A percentile compares a stretch with the other conserved stretches of the same genome.
Conservation (phyloP, 2,888 invertebrate genomes). For the Cheilosia variabilis region DNA sequence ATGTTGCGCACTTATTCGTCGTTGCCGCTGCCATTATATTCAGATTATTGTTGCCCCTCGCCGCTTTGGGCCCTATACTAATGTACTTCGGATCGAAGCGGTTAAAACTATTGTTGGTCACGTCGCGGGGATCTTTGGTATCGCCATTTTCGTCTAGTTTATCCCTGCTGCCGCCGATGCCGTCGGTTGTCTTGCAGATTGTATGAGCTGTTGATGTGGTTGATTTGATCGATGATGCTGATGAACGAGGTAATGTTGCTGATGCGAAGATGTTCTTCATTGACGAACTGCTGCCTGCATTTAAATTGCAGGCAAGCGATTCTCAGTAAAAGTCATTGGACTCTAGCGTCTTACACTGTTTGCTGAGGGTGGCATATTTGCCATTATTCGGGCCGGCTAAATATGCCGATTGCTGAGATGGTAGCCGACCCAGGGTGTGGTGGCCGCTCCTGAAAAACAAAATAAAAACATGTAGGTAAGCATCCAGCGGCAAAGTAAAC, state of each 20-base stretch:
- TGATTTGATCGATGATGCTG: conserved; percentile 82
- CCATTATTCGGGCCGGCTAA: conserved; percentile 88
- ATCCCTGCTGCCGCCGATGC: conserved; percentile 76
- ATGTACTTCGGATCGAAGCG: conserved; percentile 84
- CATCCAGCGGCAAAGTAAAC: not conserved
- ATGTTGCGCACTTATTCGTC: conserved; percentile 83
- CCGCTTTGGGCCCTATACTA: conserved; percentile 83
- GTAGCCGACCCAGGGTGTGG: conserved; percentile 88
- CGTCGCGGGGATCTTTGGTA: conserved; percentile 83
- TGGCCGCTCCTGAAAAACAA: conserved; percentile 81
- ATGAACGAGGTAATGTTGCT: conserved; percentile 82
- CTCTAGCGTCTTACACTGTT: conserved; percentile 97
- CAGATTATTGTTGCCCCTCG: conserved; percentile 82
- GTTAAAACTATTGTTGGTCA: conserved; percentile 83
- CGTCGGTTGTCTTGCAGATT: conserved; percentile 81
- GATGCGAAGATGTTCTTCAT: conserved; percentile 82
- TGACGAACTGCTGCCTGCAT: conserved; percentile 83
- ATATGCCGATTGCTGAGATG: conserved; percentile 85
- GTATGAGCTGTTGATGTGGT: conserved; percentile 81
- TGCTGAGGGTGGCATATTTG: conserved; percentile 97
- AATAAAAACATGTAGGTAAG: not conserved
- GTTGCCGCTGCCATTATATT: conserved; percentile 81
- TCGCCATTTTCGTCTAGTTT: conserved; percentile 77
- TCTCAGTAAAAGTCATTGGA: conserved; percentile 98
- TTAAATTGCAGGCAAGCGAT: conserved; percentile 85